phyloP scores from a whole-genome alignment of 1,140 invertebrate species.

The Anastrepha obliqua region DNA sequence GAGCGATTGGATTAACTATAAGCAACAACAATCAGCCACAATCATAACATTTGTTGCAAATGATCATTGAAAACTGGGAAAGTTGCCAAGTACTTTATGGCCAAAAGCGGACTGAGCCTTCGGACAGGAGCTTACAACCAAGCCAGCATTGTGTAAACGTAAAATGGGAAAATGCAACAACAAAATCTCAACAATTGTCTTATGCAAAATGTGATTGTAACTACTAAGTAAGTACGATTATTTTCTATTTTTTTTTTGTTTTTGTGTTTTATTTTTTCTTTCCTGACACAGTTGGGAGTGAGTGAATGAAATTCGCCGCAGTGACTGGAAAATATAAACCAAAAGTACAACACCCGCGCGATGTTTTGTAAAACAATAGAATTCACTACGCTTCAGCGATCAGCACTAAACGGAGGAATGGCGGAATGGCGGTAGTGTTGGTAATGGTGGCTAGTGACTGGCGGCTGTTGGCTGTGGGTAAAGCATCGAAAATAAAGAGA shows the following conservation, averaged over 20 bases:
- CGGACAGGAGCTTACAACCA: background rate
- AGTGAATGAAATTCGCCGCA: background rate
- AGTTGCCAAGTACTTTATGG: slow-evolving; percentile 10
- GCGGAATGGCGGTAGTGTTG: background rate
- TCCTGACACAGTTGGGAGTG: slow-evolving; percentile 2
- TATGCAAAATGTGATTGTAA: slow-evolving; percentile 41
- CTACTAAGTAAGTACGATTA: background rate
- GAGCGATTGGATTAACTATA: slow-evolving; percentile 29
- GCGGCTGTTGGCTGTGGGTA: background rate
- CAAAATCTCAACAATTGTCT: slow-evolving; percentile 28
- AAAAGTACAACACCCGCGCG: slow-evolving; percentile 26
- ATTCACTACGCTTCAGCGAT: background rate
- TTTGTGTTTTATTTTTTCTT: slow-evolving; percentile 15
- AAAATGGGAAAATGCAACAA: slow-evolving; percentile 10
- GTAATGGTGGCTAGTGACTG: background rate
- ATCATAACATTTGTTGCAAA: slow-evolving; percentile 14
- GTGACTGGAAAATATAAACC: background rate
- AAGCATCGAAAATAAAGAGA: slow-evolving; percentile 43
- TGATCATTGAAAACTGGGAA: slow-evolving; percentile 15
- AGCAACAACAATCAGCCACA: background rate
- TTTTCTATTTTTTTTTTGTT: background rate
- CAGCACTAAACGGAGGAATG: background rate
- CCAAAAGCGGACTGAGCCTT: slow-evolving; percentile 10
- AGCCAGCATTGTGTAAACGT: background rate
- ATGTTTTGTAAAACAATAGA: slow-evolving; percentile 36